Conservation (phyloP, 2,888 invertebrate species). For the Coenonympha arcania region DNA sequence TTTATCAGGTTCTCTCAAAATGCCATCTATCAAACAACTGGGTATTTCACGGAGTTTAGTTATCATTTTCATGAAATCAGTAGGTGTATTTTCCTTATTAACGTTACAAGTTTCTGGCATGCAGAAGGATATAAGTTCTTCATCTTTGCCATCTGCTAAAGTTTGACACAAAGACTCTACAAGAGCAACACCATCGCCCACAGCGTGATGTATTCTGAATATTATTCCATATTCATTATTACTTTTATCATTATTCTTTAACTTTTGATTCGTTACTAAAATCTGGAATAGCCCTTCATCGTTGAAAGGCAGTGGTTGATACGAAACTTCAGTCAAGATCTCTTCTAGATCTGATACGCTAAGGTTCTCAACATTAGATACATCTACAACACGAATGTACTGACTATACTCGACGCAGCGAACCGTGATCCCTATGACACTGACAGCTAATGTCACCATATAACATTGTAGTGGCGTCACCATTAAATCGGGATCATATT, state of each 20-base stretch:
- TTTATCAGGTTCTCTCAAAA: slow-evolving; percentile 46
- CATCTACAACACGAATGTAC: slow-evolving; percentile 58
- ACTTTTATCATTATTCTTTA: slow-evolving; percentile 32
- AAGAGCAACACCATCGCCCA: slow-evolving; percentile 71
- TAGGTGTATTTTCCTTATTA: slow-evolving; percentile 21
- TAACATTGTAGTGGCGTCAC: no score
- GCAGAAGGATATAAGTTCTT: slow-evolving; percentile 31
- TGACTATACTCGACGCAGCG: no score
- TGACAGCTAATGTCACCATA: no score
- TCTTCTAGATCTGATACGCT: slow-evolving; percentile 46
- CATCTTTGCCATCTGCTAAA: slow-evolving; percentile 51
- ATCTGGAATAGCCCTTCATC: slow-evolving; percentile 70
- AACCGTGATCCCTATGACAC: no score
- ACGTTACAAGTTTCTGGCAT: slow-evolving; percentile 30
- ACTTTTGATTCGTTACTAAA: slow-evolving; percentile 47
- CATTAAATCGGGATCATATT: no score
- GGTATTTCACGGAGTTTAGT: slow-evolving; percentile 39
- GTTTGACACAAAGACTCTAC: slow-evolving; percentile 61
- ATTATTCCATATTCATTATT: slow-evolving; percentile 54
- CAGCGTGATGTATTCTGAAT: slow-evolving; percentile 71
- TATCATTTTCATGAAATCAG: slow-evolving; percentile 36
- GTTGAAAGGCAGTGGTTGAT: slow-evolving; percentile 55
- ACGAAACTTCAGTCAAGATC: slow-evolving; percentile 51
- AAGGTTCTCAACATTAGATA: slow-evolving; percentile 37
- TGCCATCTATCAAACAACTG: slow-evolving; percentile 40